Evolutionary conservation across 2,797 vertebrate genomes (phyloP).

Genomic region (Muscicapa comitata): DNA sequence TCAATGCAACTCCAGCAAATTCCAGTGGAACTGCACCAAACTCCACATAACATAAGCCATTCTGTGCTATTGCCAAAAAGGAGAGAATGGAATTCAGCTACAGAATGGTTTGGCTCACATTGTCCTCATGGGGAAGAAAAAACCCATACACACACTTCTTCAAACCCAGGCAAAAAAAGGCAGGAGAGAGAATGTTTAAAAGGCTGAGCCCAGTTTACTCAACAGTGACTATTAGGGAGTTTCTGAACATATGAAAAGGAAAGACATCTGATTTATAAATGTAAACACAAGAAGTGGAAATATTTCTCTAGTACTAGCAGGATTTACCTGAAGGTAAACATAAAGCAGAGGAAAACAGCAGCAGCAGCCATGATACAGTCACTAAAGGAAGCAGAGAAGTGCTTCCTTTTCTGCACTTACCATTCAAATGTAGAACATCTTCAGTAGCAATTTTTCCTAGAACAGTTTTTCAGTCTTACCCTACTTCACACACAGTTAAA

Average conservation of each 20-base stretch:
- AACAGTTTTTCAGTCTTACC: not conserved
- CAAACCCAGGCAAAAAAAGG: not conserved
- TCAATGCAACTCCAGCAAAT: conserved; percentile 14
- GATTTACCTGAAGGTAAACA: not conserved
- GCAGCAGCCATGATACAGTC: not conserved
- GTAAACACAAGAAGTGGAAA: not conserved
- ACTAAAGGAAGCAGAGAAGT: not conserved
- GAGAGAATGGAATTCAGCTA: not conserved
- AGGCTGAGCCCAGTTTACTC: not conserved
- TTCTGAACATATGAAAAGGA: not conserved
- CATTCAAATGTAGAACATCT: not conserved
- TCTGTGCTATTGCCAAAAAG: not conserved
- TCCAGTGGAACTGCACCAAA: conserved; percentile 19
- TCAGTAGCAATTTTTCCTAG: not conserved
- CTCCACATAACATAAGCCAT: not conserved
- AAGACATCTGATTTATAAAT: not conserved
- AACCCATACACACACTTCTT: not conserved
- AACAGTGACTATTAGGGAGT: not conserved
- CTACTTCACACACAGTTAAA: not conserved
- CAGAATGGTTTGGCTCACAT: not conserved
- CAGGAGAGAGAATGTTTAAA: not conserved
- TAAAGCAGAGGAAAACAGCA: not conserved
- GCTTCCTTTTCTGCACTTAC: not conserved
- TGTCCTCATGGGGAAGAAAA: conserved; percentile 20
- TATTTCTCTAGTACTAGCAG: not conserved